Conservation (phyloP, 1,140 invertebrate genomes). For the Thaumetopoea pityocampa region DNA sequence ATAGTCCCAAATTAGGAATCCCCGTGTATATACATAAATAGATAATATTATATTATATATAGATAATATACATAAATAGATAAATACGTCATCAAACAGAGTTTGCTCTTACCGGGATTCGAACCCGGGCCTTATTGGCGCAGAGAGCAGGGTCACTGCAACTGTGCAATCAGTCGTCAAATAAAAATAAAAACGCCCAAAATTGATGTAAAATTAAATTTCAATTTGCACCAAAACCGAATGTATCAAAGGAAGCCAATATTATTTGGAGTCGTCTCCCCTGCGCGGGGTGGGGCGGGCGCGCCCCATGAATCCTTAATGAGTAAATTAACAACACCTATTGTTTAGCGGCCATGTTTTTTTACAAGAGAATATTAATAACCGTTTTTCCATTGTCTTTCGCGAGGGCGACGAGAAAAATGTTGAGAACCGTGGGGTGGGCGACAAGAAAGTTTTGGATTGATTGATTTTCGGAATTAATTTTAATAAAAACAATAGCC, state of each 20-base stretch:
- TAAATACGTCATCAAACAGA: too few relatives aligned
- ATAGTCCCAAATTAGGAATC: too few relatives aligned
- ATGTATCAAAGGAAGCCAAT: conserved; percentile 52
- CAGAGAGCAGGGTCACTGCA: too few relatives aligned
- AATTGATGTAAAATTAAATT: conserved; percentile 16
- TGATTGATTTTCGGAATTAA: conserved; percentile 69
- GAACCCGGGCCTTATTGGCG: too few relatives aligned
- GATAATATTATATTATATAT: too few relatives aligned
- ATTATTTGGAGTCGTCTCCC: conserved; percentile 16
- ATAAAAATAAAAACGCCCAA: neutral
- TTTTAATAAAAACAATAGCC: conserved; percentile 63
- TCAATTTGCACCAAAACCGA: conserved; percentile 20
- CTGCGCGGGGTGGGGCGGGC: conserved; percentile 7
- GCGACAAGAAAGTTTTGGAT: conserved; percentile 40
- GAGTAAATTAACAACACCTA: conserved; percentile 72
- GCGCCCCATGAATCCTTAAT: conserved; percentile 67
- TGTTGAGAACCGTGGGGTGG: conserved; percentile 39
- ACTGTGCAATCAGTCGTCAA: too few relatives aligned
- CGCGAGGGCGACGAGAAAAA: conserved; percentile 48
- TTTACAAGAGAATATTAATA: conserved; percentile 70
- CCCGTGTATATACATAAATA: too few relatives aligned
- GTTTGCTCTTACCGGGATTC: too few relatives aligned
- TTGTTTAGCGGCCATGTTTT: conserved; percentile 64
- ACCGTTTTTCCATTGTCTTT: conserved; percentile 54
- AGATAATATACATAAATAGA: too few relatives aligned